Conservation (phyloP, 2,797 vertebrate genomes). For the Sylvia borin region DNA sequence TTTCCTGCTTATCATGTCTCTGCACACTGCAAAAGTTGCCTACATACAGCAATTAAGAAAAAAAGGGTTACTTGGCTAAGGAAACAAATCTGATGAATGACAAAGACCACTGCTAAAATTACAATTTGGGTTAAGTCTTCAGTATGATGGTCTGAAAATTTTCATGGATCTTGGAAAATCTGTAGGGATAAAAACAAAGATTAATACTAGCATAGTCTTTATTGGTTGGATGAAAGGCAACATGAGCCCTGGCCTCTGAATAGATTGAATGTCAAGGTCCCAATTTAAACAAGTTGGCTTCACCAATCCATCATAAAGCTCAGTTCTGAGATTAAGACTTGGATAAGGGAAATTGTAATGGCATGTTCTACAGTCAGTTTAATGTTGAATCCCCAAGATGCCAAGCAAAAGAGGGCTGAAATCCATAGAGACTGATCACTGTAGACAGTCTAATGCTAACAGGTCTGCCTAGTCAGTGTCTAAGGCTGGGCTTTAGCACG, state of each 20-base stretch:
- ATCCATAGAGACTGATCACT: background rate
- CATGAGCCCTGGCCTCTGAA: background rate
- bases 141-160: background rate
- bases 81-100: background rate
- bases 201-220: background rate
- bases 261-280: background rate
- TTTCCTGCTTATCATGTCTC: background rate
- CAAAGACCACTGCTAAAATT: background rate
- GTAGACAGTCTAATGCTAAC: background rate
- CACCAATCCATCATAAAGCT: background rate
- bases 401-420: background rate
- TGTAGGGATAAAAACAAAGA: background rate
- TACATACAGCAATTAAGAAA: background rate
- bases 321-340: background rate
- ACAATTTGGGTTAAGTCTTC: background rate
- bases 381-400: background rate
- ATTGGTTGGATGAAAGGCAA: background rate
- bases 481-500: rapidly evolving
- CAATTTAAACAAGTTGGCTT: background rate
- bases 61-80: background rate
- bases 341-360: background rate
- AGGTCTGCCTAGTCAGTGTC: background rate
- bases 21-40: background rate
- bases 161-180: background rate
- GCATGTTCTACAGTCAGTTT: background rate